phyloP scores from a whole-genome alignment of 2,113 vertebrate genomes.

The Periophthalmodon schlosseri region DNA sequence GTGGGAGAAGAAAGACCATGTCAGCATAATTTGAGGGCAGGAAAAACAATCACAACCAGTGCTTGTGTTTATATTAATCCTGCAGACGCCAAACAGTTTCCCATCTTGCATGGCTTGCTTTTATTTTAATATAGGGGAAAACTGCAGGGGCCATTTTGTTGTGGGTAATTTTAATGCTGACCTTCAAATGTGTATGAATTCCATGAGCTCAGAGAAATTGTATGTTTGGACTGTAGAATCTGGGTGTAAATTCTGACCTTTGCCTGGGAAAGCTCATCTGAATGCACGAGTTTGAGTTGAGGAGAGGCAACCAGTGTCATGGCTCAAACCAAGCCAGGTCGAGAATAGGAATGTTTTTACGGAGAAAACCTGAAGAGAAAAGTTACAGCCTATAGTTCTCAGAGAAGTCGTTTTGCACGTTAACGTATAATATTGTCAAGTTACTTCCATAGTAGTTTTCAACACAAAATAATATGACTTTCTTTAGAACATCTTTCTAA shows the following conservation, averaged over 20 bases:
- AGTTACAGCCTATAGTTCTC: constrained; percentile 40
- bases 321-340: constrained; percentile 44
- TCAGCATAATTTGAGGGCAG: constrained; percentile 71
- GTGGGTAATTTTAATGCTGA: constrained; percentile 67
- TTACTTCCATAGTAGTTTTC: no score
- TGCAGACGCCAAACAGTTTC: constrained; percentile 72
- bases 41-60: constrained; percentile 70
- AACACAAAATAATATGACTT: no score
- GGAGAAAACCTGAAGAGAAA: constrained; percentile 43
- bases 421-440: neutral
- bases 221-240: constrained; percentile 60
- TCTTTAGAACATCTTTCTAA: neutral
- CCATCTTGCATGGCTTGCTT: constrained; percentile 65
- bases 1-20: constrained; percentile 50
- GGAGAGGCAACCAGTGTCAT: constrained; percentile 46
- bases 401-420: neutral
- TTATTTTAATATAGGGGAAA: constrained; percentile 66
- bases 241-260: constrained; percentile 69
- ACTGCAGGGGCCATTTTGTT: constrained; percentile 68
- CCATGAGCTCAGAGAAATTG: constrained; percentile 57
- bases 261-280: constrained; percentile 50
- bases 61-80: constrained; percentile 75
- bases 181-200: constrained; percentile 70
- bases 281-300: constrained; percentile 51
- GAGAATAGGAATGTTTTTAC: constrained; percentile 58